These are phyloP conservation scores for Tragelaphus scriptus DNA, from an alignment of 2,113 vertebrate genomes.

Conservation along the genomic window DNA sequence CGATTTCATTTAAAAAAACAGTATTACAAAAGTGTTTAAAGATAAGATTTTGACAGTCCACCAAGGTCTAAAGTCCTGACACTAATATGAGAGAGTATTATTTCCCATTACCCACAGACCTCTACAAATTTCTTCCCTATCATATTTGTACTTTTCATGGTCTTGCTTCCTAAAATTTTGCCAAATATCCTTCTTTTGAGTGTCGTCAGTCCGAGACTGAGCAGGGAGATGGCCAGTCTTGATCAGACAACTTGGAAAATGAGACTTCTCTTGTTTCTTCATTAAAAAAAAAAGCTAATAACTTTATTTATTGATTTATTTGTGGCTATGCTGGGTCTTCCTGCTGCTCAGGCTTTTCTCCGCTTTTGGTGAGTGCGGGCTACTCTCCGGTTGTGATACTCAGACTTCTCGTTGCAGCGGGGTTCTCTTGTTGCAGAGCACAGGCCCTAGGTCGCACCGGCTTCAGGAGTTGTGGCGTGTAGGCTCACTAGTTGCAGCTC, in stretches of 20 bases:
- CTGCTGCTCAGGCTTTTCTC: not conserved
- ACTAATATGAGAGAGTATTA: not conserved
- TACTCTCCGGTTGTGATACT: not conserved
- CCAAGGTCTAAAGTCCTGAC: not conserved
- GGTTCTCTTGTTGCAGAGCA: not conserved
- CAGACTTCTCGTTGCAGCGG: not conserved
- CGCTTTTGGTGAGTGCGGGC: not conserved
- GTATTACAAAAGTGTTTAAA: not conserved
- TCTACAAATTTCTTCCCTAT: not conserved
- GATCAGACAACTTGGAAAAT: not conserved
- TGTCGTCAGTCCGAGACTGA: not conserved
- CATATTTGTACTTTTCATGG: conserved; percentile 16
- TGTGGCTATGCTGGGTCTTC: not conserved
- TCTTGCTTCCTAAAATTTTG: not conserved
- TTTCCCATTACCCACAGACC: not conserved
- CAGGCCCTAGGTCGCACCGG: accelerated
- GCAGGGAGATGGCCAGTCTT: not conserved
- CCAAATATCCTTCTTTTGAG: not conserved
- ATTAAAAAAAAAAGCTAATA: not conserved
- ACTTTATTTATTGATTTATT: not conserved
- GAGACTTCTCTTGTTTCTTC: not conserved
- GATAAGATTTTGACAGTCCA: not conserved
- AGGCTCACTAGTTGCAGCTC: not conserved
- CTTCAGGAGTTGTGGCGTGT: not conserved
- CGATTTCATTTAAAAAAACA: not conserved